phyloP scores from a whole-genome alignment of 2,797 vertebrate species.

The Bovichtus diacanthus region DNA sequence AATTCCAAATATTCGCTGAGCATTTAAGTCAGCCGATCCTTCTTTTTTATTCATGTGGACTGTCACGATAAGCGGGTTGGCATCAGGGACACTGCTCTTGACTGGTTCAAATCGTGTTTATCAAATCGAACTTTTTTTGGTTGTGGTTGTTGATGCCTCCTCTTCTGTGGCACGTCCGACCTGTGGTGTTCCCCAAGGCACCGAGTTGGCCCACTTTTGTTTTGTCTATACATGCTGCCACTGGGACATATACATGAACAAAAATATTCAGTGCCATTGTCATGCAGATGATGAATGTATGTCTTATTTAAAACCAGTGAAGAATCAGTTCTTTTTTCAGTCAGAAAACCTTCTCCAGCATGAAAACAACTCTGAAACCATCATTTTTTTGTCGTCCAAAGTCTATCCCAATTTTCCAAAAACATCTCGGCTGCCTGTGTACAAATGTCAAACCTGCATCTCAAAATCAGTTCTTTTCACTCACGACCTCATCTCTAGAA shows the following conservation, averaged over 20 bases:
- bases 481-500: background rate
- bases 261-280: background rate
- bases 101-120: background rate
- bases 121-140: background rate
- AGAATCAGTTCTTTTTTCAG: too few species aligned
- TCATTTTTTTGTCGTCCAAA: background rate
- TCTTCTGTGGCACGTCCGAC: background rate
- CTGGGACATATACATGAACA: background rate
- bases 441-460: constrained; percentile 11
- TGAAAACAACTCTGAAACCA: background rate
- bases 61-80: background rate
- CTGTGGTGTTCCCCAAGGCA: background rate
- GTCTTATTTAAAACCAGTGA: background rate
- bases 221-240: background rate
- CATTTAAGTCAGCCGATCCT: background rate
- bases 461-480: background rate
- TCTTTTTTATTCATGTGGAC: background rate
- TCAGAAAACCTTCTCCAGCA: too few species aligned
- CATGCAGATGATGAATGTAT: background rate
- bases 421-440: background rate
- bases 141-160: background rate
- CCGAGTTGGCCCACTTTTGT: background rate
- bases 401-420: too few species aligned
- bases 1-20: background rate
- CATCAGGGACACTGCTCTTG: background rate